Conservation (phyloP, 2,797 vertebrate species). For the Eulemur albifrons region DNA sequence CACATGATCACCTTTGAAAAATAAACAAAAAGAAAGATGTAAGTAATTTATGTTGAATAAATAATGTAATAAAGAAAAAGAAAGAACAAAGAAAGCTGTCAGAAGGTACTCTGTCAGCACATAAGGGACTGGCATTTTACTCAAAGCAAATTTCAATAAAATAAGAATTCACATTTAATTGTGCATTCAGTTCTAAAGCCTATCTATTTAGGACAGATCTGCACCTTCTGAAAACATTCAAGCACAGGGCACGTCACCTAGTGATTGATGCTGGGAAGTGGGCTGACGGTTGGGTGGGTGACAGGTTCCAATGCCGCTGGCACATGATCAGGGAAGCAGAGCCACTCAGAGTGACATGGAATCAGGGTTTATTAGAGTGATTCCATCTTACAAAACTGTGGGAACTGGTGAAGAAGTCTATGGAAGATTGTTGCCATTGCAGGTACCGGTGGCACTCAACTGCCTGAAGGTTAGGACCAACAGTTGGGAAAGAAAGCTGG, state of each 20-base stretch:
- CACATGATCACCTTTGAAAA: not conserved
- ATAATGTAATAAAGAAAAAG: not conserved
- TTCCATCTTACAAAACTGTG: not conserved
- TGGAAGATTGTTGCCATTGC: not conserved
- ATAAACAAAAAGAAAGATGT: not conserved
- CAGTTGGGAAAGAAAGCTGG: not conserved
- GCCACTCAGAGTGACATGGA: not conserved
- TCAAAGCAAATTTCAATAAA: not conserved
- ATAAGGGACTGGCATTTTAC: not conserved
- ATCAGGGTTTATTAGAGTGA: not conserved
- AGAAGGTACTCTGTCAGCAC: not conserved
- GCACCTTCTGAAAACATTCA: not conserved
- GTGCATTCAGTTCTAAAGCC: not conserved
- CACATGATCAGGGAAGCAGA: not conserved
- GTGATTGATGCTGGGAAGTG: not conserved
- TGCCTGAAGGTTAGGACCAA: not conserved
- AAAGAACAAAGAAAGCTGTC: conserved; percentile 5
- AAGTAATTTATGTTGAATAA: not conserved
- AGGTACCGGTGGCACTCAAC: not conserved
- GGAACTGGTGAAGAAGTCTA: not conserved
- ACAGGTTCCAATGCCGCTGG: too few species aligned
- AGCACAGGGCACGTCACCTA: accelerated
- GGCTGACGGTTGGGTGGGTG: not conserved
- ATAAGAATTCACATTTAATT: not conserved
- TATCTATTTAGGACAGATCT: not conserved